Conservation (phyloP, 2,888 invertebrate genomes). For the Idaea straminata region DNA sequence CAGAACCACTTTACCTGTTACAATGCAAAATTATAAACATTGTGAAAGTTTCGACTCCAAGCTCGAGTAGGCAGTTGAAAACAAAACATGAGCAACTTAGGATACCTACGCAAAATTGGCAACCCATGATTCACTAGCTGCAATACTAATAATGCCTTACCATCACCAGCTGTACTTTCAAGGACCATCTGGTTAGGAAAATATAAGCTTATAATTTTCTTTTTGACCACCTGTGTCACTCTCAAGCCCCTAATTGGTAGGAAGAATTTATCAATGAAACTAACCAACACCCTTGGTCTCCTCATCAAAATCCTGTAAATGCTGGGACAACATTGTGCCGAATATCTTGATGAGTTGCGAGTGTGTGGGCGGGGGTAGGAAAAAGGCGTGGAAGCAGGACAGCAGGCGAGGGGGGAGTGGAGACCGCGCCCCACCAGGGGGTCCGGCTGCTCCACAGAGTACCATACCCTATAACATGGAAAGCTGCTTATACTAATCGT, state of each 20-base stretch:
- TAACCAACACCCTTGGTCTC: constrained; percentile 87
- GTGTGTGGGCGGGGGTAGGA: constrained; percentile 82
- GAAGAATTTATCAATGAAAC: constrained; percentile 15
- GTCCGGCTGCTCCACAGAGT: constrained; percentile 90
- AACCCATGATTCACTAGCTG: too few species aligned
- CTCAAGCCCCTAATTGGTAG: neutral
- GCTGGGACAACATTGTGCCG: constrained; percentile 90
- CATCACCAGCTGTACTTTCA: too few species aligned
- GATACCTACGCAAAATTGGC: too few species aligned
- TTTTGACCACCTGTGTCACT: neutral
- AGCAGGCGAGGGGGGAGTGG: constrained; percentile 88
- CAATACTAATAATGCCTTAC: too few species aligned
- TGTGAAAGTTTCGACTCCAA: too few species aligned
- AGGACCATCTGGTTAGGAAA: neutral
- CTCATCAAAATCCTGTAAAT: constrained; percentile 87
- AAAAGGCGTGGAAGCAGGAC: constrained; percentile 91
- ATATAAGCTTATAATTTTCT: neutral
- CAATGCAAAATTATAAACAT: neutral
- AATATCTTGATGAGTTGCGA: constrained; percentile 89
- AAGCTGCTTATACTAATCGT: too few species aligned
- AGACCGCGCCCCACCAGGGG: constrained; percentile 92
- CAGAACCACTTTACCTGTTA: constrained; percentile 82
- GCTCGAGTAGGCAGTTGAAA: too few species aligned
- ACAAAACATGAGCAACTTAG: too few species aligned
- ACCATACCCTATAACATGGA: constrained; percentile 82